Percentiles rank a stretch among this genome's conserved stretches.
These are phyloP conservation scores for Physocephala rufipes DNA, from an alignment of 2,888 invertebrate species.

Conservation along the genomic window DNA sequence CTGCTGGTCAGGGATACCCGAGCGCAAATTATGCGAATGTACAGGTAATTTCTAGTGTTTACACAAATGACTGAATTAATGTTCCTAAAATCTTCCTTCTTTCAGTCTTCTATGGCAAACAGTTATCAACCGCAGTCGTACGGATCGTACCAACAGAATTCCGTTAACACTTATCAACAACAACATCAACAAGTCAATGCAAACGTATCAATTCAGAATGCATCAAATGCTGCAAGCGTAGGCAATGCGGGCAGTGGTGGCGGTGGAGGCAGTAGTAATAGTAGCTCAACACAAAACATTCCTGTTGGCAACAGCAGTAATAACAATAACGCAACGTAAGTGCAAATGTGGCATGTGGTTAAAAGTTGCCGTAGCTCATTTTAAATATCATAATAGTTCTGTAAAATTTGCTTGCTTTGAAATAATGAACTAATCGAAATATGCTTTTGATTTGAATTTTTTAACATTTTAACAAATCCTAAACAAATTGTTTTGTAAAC, in stretches of 20 bases:
- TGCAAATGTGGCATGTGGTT: neutral
- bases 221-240: conserved; percentile 50
- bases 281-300: conserved; percentile 64
- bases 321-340: conserved; percentile 62
- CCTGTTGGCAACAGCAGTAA: conserved; percentile 62
- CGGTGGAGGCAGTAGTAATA: conserved; percentile 39
- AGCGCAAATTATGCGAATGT: conserved; percentile 63
- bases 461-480: conserved; percentile 37
- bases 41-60: conserved; percentile 48
- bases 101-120: conserved; percentile 59
- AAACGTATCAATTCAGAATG: conserved; percentile 52
- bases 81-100: conserved; percentile 9
- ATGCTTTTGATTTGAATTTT: neutral
- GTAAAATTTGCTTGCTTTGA: neutral
- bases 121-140: conserved; percentile 64
- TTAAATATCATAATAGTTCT: conserved; percentile 25
- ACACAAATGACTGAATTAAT: neutral
- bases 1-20: conserved; percentile 61
- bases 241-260: conserved; percentile 52
- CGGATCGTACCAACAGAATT: conserved; percentile 63
- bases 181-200: conserved; percentile 53
- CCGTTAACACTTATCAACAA: conserved; percentile 65
- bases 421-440: neutral
- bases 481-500: conserved; percentile 36
- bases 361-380: conserved; percentile 17